Evolutionary conservation across 2,113 vertebrate genomes (phyloP).

Genomic region (Seriola dumerili): DNA sequence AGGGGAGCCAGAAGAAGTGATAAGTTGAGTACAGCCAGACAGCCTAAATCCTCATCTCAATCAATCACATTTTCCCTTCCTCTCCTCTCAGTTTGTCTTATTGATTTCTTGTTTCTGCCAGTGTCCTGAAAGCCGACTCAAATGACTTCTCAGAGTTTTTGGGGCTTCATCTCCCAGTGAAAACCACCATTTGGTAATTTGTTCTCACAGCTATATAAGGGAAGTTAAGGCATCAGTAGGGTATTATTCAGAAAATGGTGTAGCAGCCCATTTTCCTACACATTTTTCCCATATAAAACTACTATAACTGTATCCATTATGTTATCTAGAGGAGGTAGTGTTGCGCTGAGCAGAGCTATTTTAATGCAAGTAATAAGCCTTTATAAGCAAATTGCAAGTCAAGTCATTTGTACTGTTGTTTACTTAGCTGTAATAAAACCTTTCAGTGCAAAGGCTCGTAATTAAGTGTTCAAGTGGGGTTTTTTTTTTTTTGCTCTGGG

Average conservation of each 20-base stretch:
- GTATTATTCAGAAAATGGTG: background rate
- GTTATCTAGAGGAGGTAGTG: background rate
- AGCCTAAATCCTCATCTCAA: slow-evolving; percentile 73
- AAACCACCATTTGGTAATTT: slow-evolving; percentile 44
- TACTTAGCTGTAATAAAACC: background rate
- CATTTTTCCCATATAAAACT: background rate
- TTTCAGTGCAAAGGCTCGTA: background rate
- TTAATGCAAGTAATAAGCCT: background rate
- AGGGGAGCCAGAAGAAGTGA: slow-evolving; percentile 59
- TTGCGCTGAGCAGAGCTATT: background rate
- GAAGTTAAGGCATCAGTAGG: background rate
- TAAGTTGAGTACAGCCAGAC: slow-evolving; percentile 69
- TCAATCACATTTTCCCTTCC: slow-evolving; percentile 76
- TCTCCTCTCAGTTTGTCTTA: slow-evolving; percentile 74
- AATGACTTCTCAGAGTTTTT: slow-evolving; percentile 67
- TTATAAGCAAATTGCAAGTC: background rate
- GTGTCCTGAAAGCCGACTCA: slow-evolving; percentile 69
- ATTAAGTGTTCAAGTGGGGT: too few species aligned
- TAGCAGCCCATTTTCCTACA: background rate
- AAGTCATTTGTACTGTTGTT: background rate
- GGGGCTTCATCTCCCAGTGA: slow-evolving; percentile 40
- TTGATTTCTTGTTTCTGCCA: slow-evolving; percentile 78
- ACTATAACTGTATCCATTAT: background rate
- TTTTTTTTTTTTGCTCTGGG: background rate
- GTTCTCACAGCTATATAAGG: slow-evolving; percentile 27